phyloP scores from a whole-genome alignment of 2,797 vertebrate genomes.

The Coregonus ussuriensis region DNA sequence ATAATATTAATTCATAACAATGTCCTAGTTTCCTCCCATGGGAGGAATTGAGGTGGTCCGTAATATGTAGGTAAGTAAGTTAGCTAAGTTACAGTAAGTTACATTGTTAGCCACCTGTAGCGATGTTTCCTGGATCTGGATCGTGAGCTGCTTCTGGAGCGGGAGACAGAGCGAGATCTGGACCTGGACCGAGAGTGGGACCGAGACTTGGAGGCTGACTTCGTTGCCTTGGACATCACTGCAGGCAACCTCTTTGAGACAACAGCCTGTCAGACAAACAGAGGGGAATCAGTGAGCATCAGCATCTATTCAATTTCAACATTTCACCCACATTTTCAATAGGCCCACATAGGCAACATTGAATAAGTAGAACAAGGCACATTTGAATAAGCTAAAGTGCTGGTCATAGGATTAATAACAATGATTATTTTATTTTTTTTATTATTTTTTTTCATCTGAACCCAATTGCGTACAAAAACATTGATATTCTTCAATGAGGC shows the following conservation, averaged over 20 bases:
- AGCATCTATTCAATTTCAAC: not conserved
- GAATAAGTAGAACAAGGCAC: too few species aligned
- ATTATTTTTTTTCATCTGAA: too few species aligned
- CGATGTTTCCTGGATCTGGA: slow-evolving; percentile 90
- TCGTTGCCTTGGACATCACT: slow-evolving; percentile 92
- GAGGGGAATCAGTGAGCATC: slow-evolving; percentile 6
- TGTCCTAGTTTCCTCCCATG: not conserved
- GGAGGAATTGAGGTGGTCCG: not conserved
- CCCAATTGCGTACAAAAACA: not conserved
- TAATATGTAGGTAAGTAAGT: not conserved
- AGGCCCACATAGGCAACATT: not conserved
- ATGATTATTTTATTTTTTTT: too few species aligned
- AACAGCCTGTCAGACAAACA: slow-evolving; percentile 33
- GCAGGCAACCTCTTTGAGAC: slow-evolving; percentile 49
- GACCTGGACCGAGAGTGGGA: slow-evolving; percentile 87
- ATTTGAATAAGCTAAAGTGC: too few species aligned
- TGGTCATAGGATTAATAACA: too few species aligned
- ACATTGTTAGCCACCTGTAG: slow-evolving; percentile 79
- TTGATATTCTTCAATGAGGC: not conserved
- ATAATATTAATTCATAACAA: not conserved
- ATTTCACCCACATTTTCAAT: not conserved
- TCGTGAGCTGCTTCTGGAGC: slow-evolving; percentile 82
- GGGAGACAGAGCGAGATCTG: slow-evolving; percentile 85
- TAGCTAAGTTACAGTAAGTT: not conserved
- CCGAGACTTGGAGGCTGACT: slow-evolving; percentile 89